Evolutionary conservation across 2,888 invertebrate species (phyloP).

Genomic region (Druceiella hillmani): DNA sequence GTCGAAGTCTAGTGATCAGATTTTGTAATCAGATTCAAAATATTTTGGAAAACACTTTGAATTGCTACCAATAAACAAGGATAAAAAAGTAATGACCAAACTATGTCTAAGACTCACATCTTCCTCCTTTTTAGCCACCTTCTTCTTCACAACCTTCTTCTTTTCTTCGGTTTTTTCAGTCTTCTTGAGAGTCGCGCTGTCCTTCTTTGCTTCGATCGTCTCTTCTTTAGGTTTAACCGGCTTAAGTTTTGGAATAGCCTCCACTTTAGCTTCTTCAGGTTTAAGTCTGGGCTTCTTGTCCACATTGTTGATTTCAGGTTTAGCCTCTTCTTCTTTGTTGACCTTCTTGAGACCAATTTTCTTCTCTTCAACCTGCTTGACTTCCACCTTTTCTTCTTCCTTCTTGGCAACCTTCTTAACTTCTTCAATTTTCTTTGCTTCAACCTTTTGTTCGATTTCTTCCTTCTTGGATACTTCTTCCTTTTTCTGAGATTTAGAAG

Average conservation of each 20-base stretch:
- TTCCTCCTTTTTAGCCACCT: constrained; percentile 44
- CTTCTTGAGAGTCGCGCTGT: constrained; percentile 36
- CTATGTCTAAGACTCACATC: constrained; percentile 36
- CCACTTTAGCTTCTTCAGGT: constrained; percentile 51
- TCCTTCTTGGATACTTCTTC: constrained; percentile 31
- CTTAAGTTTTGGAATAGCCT: constrained; percentile 57
- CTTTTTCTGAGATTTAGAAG: constrained; percentile 40
- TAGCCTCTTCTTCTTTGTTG: constrained; percentile 45
- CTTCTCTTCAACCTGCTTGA: constrained; percentile 33
- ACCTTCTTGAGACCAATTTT: constrained; percentile 47
- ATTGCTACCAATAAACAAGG: too few relatives aligned
- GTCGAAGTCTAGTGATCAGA: too few relatives aligned
- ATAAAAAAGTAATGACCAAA: too few relatives aligned
- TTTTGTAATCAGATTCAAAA: too few relatives aligned
- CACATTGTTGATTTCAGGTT: constrained; percentile 37
- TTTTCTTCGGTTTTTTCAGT: constrained; percentile 41
- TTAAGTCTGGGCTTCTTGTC: constrained; percentile 30
- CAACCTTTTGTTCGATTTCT: constrained; percentile 25
- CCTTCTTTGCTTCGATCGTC: constrained; percentile 42
- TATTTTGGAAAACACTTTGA: too few relatives aligned
- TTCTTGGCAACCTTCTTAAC: constrained; percentile 37
- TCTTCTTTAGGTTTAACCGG: constrained; percentile 50
- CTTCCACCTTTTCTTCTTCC: constrained; percentile 34
- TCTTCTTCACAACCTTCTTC: constrained; percentile 44
- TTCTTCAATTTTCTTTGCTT: constrained; percentile 36